Evolutionary conservation across 2,888 invertebrate genomes (phyloP).

Genomic region (Caenorhabditis afra): DNA sequence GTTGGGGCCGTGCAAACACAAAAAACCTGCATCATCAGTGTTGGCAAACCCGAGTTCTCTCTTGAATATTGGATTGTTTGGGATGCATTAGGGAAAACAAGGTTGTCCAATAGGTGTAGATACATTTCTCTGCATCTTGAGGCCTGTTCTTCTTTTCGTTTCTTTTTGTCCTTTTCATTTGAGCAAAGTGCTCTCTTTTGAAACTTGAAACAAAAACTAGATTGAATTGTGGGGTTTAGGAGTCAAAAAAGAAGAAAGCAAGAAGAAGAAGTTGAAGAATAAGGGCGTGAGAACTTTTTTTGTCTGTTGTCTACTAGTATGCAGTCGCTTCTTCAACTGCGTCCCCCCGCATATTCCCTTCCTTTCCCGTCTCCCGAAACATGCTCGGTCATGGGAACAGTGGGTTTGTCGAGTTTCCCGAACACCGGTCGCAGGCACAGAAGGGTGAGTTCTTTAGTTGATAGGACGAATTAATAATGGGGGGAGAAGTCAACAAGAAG

Average conservation of each 20-base stretch:
- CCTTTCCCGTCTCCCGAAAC: not conserved
- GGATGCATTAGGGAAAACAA: constrained; percentile 25
- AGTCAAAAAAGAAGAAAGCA: not conserved
- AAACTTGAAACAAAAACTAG: constrained; percentile 20
- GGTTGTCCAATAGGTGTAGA: not conserved
- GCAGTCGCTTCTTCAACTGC: not conserved
- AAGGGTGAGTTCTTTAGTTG: constrained; percentile 28
- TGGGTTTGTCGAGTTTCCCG: constrained; percentile 37
- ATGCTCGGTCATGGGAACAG: constrained; percentile 52
- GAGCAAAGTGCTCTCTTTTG: not conserved
- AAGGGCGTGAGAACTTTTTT: constrained; percentile 19
- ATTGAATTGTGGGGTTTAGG: constrained; percentile 18
- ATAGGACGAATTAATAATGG: constrained; percentile 32
- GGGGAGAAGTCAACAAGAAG: constrained; percentile 28
- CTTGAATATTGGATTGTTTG: constrained; percentile 21
- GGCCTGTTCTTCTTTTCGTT: constrained; percentile 6
- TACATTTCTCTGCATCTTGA: not conserved
- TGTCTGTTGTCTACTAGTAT: not conserved
- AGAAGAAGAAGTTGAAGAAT: not conserved
- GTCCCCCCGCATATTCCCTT: not conserved
- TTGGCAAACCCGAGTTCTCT: constrained; percentile 4
- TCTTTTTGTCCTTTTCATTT: not conserved
- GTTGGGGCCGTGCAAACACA: constrained; percentile 36
- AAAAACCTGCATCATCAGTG: constrained; percentile 37
- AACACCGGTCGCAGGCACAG: constrained; percentile 26